Evolutionary conservation across 2,113 vertebrate genomes (phyloP).

Genomic region (Antidorcas marsupialis): DNA sequence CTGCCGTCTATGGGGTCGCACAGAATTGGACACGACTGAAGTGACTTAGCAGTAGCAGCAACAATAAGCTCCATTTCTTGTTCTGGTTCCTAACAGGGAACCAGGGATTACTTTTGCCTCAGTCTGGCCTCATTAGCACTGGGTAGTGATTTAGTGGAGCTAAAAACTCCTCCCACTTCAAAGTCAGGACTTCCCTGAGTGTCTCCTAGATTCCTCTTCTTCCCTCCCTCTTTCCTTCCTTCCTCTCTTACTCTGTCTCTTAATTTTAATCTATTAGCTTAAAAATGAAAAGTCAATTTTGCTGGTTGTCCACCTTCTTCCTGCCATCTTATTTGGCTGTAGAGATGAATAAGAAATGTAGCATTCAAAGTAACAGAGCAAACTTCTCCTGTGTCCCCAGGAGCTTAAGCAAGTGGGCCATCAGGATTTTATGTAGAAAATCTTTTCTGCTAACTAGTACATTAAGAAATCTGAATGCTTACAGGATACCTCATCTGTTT

Average conservation of each 20-base stretch:
- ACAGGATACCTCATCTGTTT: neutral
- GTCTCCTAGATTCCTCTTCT: neutral
- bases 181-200: neutral
- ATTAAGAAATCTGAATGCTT: neutral
- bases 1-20: too few species aligned
- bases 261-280: neutral
- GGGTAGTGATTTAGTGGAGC: neutral
- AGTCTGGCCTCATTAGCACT: neutral
- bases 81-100: neutral
- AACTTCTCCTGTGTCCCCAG: neutral
- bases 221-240: neutral
- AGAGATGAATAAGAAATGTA: neutral
- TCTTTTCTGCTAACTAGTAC: neutral
- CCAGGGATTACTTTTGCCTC: neutral
- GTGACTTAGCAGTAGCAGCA: neutral
- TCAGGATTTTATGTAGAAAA: slow-evolving; percentile 18
- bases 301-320: neutral
- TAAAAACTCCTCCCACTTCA: neutral
- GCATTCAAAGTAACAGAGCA: neutral
- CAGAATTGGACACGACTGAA: too few species aligned
- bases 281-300: neutral
- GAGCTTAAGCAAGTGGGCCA: neutral
- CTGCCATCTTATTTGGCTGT: neutral
- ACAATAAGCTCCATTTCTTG: neutral
- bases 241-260: neutral